A percentile compares a stretch with the other conserved stretches of the same genome.
Evolutionary conservation across 2,888 invertebrate genomes (phyloP).

Genomic region (Onthophagus sagittarius): DNA sequence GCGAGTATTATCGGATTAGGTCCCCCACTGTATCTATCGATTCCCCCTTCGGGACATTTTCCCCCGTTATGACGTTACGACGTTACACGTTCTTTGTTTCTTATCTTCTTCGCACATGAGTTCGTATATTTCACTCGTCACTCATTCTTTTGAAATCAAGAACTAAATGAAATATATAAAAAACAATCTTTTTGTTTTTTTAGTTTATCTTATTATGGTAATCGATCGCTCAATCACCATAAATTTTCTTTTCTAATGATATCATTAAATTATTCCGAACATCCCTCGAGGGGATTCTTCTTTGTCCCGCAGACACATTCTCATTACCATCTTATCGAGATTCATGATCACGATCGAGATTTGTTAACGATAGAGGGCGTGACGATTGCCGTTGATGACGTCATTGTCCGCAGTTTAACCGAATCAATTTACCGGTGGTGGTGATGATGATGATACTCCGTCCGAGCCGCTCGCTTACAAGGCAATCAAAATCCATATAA

Average conservation of each 20-base stretch:
- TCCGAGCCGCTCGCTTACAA: slow-evolving; percentile 36
- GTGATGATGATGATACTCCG: slow-evolving; percentile 44
- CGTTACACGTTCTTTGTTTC: slow-evolving; percentile 12
- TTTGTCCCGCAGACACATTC: slow-evolving; percentile 12
- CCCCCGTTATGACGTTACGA: neutral
- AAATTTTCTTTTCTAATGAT: neutral
- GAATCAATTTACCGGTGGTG: slow-evolving; percentile 47
- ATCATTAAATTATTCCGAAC: neutral
- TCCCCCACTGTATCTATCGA: slow-evolving; percentile 41
- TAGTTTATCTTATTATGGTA: too few relatives aligned
- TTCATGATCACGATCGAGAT: neutral
- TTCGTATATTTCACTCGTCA: slow-evolving; percentile 12
- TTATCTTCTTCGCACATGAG: slow-evolving; percentile 31
- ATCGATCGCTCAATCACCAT: too few relatives aligned
- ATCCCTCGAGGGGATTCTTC: slow-evolving; percentile 5
- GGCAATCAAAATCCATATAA: slow-evolving; percentile 50
- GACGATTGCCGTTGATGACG: neutral
- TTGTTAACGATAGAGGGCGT: neutral
- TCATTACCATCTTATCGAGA: neutral
- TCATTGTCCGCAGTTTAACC: slow-evolving; percentile 33
- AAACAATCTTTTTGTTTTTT: too few relatives aligned
- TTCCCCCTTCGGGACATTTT: slow-evolving; percentile 26
- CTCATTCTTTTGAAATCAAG: neutral
- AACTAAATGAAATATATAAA: too few relatives aligned
- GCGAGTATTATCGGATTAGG: slow-evolving; percentile 37